Evolutionary conservation across 2,888 invertebrate genomes (phyloP).

Genomic region (Heliconius ethilla): DNA sequence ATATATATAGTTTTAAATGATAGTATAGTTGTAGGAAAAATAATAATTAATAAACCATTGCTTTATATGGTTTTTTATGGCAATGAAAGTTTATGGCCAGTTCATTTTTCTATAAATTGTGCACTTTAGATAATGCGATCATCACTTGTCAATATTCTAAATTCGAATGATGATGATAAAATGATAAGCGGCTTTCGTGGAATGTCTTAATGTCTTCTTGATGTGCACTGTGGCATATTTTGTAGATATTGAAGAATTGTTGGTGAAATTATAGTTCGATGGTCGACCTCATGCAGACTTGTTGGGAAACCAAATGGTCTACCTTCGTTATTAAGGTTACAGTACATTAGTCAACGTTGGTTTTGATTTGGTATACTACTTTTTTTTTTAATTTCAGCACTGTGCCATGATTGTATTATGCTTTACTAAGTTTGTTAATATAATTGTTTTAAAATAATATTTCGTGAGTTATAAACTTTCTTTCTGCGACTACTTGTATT

Average conservation of each 20-base stretch:
- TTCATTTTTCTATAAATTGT: neutral
- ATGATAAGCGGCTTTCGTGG: conserved; percentile 23
- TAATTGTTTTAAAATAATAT: neutral
- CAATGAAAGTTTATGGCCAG: neutral
- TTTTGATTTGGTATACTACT: neutral
- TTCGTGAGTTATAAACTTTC: neutral
- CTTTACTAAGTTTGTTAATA: neutral
- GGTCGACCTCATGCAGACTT: conserved; percentile 10
- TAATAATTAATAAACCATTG: neutral
- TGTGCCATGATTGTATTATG: neutral
- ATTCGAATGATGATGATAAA: conserved; percentile 2
- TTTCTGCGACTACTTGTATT: neutral
- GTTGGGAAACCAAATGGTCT: neutral
- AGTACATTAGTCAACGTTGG: conserved; percentile 17
- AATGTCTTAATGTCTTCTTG: conserved; percentile 25
- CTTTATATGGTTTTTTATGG: neutral
- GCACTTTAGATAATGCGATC: conserved; percentile 1
- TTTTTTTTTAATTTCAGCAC: neutral
- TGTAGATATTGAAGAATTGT: conserved; percentile 2
- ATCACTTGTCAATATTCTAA: neutral
- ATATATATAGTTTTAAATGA: neutral
- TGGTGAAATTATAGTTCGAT: conserved; percentile 9
- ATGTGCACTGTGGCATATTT: conserved; percentile 23
- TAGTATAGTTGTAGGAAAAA: neutral
- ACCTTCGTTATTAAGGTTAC: conserved; percentile 13